phyloP scores from a whole-genome alignment of 2,113 vertebrate genomes.

The Athene cunicularia region DNA sequence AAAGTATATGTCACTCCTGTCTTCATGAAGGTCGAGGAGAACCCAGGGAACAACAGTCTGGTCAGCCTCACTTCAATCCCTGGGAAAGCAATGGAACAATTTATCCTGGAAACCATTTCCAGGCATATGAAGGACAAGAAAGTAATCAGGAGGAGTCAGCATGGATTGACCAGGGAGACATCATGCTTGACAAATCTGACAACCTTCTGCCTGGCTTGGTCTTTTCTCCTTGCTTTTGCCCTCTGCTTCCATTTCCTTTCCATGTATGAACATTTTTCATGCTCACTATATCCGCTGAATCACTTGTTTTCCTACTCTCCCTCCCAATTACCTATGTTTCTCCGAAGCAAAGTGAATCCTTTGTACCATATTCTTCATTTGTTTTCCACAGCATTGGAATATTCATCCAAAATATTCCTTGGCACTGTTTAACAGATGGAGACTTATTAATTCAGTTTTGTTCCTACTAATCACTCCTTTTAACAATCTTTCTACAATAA shows the following conservation, averaged over 20 bases:
- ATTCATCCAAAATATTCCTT: background rate
- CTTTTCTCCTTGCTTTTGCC: background rate
- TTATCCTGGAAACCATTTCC: background rate
- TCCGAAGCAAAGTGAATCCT: background rate
- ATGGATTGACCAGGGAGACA: background rate
- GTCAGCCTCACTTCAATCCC: background rate
- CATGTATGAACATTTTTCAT: background rate
- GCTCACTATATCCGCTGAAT: background rate
- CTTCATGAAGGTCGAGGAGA: background rate
- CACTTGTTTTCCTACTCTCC: background rate
- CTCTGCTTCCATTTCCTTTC: background rate
- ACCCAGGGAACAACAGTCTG: background rate
- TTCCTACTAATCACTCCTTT: background rate
- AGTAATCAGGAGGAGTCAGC: background rate
- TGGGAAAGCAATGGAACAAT: background rate
- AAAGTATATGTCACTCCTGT: background rate
- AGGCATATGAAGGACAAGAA: background rate
- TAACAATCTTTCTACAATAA: background rate
- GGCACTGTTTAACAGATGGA: background rate
- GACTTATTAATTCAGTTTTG: background rate
- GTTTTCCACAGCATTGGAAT: background rate
- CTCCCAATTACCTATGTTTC: background rate
- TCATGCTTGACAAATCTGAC: background rate
- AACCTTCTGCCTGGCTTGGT: background rate
- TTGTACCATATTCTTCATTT: background rate